Base-by-base conservation (phyloP, 2,888 invertebrate species). In the Pseudococcus jackbeardsleyi region DNA sequence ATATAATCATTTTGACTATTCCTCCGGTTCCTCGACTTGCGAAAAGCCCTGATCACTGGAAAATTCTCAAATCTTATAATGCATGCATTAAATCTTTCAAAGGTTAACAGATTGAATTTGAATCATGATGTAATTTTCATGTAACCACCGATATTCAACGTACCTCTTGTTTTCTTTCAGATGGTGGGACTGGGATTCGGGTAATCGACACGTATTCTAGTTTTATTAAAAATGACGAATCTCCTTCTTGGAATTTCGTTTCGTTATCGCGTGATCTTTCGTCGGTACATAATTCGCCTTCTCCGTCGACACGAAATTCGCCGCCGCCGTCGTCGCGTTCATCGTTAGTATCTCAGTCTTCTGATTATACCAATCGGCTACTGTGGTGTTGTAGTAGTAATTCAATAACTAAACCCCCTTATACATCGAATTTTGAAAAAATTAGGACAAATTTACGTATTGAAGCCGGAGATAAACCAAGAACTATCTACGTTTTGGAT, bases 21-120 rank as follows among this genome's bases (percentile, higher is more conserved):
- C 90, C 90, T 33, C 90, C 90, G 22, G 89, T 90, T 26, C 90
- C 90, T 7, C 88, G 89, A 68, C 85, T 90, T n/a, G 89, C 86
- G 11, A 84, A 12, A 12, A 84, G 84, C 9, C 86, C 89, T 26
- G 50, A 85, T 17, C 87, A 79, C 17, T 87, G 87, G 87, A 46
- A 33, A 0, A 48, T 22, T 9, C 79, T 87, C 39, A 87, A 79
- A 54, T 54, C 50, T 19, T 87, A 33, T 33, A 87, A 87, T n/a
- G 50, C 79, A 0, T 19, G 0, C 26, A 79, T 87, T 15, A 50
- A n/a, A 54, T 6, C 6, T 22, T 50, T 46, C 12, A 12, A 0
- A 15, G 11, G 77, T 77, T 15, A 79, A 33, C 26, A 33, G n/a
- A n/a, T n/a, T n/a, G n/a, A n/a, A 33, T 33, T 33, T 33, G 26